phyloP scores from a whole-genome alignment of 2,797 vertebrate genomes.

The Acanthurus tractus region DNA sequence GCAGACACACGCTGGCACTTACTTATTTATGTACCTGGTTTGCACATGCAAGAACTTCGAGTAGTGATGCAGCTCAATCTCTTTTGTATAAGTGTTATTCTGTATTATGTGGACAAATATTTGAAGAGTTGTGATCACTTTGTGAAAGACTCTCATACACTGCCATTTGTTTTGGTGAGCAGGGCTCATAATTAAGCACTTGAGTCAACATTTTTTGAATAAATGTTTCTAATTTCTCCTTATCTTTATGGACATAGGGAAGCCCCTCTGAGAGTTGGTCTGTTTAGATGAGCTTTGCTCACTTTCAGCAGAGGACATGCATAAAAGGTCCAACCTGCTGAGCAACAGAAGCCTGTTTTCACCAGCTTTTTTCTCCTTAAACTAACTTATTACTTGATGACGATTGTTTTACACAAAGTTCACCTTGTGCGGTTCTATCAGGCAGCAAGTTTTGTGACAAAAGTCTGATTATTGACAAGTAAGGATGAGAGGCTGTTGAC shows the following conservation, averaged over 20 bases:
- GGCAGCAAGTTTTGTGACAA: too few relatives aligned
- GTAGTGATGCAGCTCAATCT: not conserved
- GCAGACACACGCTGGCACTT: too few relatives aligned
- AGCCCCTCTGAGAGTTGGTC: constrained; percentile 11
- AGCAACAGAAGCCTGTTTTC: not conserved
- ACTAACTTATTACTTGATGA: too few relatives aligned
- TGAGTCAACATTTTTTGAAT: constrained; percentile 53
- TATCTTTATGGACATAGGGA: constrained; percentile 28
- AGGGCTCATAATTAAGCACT: constrained; percentile 50
- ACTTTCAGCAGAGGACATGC: constrained; percentile 26
- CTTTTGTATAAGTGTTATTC: constrained; percentile 9
- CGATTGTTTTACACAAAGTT: too few relatives aligned
- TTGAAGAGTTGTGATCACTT: constrained; percentile 32
- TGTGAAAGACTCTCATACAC: constrained; percentile 11
- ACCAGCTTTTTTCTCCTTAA: too few relatives aligned
- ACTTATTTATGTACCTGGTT: too few relatives aligned
- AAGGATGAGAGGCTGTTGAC: too few relatives aligned
- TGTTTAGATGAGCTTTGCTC: constrained; percentile 27
- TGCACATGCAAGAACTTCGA: too few relatives aligned
- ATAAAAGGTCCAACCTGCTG: not conserved
- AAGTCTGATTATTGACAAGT: too few relatives aligned
- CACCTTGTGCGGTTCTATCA: too few relatives aligned
- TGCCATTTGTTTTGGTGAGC: constrained; percentile 38
- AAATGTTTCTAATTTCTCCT: constrained; percentile 58
- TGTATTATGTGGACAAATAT: constrained; percentile 40